Percentiles rank a stretch among this genome's conserved stretches.
Conservation (phyloP, 2,888 invertebrate genomes). For the Drosophila putrida region DNA sequence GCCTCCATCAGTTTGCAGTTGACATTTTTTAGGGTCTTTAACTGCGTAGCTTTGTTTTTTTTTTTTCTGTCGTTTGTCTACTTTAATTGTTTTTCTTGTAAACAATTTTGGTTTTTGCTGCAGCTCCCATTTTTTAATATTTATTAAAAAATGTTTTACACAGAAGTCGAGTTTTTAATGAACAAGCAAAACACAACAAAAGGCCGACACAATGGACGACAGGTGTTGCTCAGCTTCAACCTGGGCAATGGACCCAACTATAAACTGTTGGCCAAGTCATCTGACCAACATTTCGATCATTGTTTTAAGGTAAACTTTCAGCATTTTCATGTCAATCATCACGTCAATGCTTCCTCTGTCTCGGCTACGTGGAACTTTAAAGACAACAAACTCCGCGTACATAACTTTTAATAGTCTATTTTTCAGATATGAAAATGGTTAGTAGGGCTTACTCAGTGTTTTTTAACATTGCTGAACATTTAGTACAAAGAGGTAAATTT, state of each 20-base stretch:
- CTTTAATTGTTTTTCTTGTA: conserved; percentile 80
- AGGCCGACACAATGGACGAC: conserved; percentile 66
- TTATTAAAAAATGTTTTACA: conserved; percentile 80
- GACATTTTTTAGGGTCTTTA: conserved; percentile 81
- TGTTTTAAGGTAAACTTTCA: conserved; percentile 84
- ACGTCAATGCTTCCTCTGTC: not conserved
- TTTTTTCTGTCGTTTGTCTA: conserved; percentile 37
- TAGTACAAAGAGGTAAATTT: too few relatives aligned
- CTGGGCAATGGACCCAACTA: conserved; percentile 7
- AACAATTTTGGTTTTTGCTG: conserved; percentile 66
- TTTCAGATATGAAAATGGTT: not conserved
- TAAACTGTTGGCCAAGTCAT: conserved; percentile 9
- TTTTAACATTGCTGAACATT: too few relatives aligned
- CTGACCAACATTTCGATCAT: conserved; percentile 74
- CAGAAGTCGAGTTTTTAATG: conserved; percentile 78
- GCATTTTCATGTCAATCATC: conserved; percentile 84
- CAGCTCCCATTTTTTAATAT: conserved; percentile 76
- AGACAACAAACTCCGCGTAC: conserved; percentile 6
- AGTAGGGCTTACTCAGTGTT: not conserved
- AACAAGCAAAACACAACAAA: conserved; percentile 42
- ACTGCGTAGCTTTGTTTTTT: conserved; percentile 64
- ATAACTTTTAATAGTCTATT: not conserved
- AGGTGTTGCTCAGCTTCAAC: conserved; percentile 62
- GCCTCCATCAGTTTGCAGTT: conserved; percentile 64
- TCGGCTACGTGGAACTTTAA: not conserved